phyloP scores from a whole-genome alignment of 2,113 vertebrate species.

The crab-eating macaque (Macaca fascicularis) region DNA sequence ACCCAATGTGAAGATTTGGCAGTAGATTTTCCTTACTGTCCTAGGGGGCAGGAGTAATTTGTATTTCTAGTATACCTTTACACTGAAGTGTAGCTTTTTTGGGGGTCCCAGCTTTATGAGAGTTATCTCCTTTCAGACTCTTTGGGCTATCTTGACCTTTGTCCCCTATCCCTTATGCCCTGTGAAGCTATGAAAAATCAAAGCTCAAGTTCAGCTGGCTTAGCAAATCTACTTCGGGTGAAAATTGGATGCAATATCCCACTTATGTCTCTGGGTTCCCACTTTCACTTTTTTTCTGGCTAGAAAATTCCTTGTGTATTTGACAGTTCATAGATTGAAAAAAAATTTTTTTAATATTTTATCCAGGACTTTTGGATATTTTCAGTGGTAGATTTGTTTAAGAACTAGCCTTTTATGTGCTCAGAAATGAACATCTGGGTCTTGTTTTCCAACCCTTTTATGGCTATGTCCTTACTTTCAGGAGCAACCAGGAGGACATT shows the following conservation, averaged over 20 bases:
- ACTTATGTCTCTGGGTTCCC: neutral
- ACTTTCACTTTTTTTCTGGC: neutral
- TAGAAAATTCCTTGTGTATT: neutral
- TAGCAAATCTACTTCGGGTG: neutral
- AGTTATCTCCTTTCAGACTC: neutral
- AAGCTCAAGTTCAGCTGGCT: neutral
- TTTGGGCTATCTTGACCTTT: neutral
- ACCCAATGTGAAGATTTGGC: neutral
- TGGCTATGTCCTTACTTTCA: neutral
- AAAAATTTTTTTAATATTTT: neutral
- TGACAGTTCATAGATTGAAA: neutral
- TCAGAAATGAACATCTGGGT: neutral
- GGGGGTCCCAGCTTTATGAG: neutral
- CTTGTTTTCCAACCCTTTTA: neutral
- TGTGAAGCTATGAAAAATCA: neutral
- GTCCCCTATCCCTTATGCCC: neutral
- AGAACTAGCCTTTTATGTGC: neutral
- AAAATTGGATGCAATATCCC: neutral
- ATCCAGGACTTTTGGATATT: neutral
- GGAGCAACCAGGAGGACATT: neutral
- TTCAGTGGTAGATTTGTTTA: neutral
- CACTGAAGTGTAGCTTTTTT: neutral
- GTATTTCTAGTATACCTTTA: neutral
- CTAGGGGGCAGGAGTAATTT: neutral
- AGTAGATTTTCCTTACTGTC: neutral